phyloP scores from a whole-genome alignment of 2,113 vertebrate genomes.

The Caretta caretta region DNA sequence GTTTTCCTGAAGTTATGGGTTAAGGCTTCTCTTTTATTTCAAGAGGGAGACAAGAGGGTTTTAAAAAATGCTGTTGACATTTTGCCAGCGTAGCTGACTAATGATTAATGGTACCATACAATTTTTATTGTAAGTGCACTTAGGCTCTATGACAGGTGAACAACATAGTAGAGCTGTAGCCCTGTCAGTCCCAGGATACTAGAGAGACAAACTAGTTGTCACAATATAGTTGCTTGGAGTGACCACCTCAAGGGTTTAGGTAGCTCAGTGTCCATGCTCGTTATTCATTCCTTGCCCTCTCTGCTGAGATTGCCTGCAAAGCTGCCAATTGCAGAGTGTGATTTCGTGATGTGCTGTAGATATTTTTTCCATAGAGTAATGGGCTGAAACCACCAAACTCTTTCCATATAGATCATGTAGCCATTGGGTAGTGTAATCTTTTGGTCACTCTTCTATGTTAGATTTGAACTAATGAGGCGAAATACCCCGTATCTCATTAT shows the following conservation, averaged over 20 bases:
- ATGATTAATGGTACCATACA: neutral
- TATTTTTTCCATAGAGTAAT: neutral
- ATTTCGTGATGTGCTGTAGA: neutral
- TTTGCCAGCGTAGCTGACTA: neutral
- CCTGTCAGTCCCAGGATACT: neutral
- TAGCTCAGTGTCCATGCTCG: neutral
- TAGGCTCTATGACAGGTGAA: neutral
- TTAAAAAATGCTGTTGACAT: neutral
- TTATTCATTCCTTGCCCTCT: neutral
- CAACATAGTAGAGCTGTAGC: neutral
- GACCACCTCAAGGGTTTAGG: neutral
- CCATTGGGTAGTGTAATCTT: neutral
- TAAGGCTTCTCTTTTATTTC: neutral
- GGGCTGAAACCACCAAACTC: neutral
- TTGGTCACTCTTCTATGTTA: neutral
- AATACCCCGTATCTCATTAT: neutral
- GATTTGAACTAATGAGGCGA: neutral
- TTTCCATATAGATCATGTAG: neutral
- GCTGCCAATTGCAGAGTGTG: neutral
- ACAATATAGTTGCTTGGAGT: neutral
- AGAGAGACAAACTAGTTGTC: neutral
- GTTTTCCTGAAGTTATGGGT: neutral
- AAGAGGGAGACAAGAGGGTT: neutral
- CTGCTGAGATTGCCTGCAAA: neutral
- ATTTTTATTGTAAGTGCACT: neutral